phyloP scores from a whole-genome alignment of 2,113 vertebrate genomes.

The Oenanthe melanoleuca region DNA sequence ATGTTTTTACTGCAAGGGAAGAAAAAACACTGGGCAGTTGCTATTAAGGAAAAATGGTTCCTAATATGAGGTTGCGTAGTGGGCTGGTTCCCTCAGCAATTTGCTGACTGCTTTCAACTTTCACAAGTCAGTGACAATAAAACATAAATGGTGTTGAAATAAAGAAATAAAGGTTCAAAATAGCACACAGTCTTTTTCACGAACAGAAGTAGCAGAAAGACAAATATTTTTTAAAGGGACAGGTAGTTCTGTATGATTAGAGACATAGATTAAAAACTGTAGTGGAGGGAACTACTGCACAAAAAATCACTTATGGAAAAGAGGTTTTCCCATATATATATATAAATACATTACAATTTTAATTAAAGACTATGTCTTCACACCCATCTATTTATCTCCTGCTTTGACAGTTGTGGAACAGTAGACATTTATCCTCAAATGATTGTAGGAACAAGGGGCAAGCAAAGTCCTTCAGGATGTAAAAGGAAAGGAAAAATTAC shows the following conservation, averaged over 20 bases:
- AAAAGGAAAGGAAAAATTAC: not conserved
- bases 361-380: not conserved
- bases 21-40: not conserved
- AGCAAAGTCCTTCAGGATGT: not conserved
- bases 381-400: not conserved
- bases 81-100: not conserved
- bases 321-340: not conserved
- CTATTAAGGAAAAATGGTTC: not conserved
- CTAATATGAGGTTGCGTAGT: not conserved
- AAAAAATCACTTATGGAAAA: not conserved
- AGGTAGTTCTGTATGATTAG: not conserved
- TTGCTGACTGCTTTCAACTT: not conserved
- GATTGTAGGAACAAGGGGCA: not conserved
- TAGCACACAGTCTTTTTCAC: not conserved
- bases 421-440: not conserved
- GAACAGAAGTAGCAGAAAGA: not conserved
- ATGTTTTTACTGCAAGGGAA: not conserved
- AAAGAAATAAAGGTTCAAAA: not conserved
- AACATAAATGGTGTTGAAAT: not conserved
- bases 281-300: not conserved
- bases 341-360: not conserved
- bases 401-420: not conserved
- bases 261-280: not conserved
- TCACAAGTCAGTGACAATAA: not conserved
- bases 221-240: not conserved